These are phyloP conservation scores for Stegastes partitus DNA, from an alignment of 2,113 vertebrate species.

Conservation along the genomic window DNA sequence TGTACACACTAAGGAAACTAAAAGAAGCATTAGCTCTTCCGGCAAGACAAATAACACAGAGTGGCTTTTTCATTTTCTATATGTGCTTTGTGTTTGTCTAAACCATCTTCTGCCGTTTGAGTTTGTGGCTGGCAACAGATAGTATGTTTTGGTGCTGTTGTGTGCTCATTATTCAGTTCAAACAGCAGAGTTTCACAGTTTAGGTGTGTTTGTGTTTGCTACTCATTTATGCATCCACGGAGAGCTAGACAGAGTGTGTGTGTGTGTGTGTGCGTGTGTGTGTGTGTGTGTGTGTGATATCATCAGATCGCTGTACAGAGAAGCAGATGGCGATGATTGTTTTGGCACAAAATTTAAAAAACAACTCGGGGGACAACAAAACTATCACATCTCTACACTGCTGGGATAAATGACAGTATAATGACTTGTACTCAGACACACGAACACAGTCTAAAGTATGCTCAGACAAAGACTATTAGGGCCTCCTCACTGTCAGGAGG, in stretches of 20 bases:
- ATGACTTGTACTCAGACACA: slow-evolving; percentile 17
- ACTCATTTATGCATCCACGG: slow-evolving; percentile 19
- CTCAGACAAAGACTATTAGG: slow-evolving; percentile 40
- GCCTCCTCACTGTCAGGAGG: slow-evolving; percentile 26
- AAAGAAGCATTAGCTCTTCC: slow-evolving; percentile 11
- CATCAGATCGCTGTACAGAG: slow-evolving; percentile 54
- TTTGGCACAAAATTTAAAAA: slow-evolving; percentile 57
- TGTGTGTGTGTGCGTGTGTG: too few species aligned
- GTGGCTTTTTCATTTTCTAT: background rate
- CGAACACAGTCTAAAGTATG: slow-evolving; percentile 8
- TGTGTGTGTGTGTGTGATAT: slow-evolving; percentile 39
- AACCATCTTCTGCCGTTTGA: slow-evolving; percentile 12
- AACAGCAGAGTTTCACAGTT: slow-evolving; percentile 15
- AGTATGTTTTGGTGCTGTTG: background rate
- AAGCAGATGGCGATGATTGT: slow-evolving; percentile 77
- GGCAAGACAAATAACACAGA: background rate
- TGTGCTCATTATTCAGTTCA: slow-evolving; percentile 27
- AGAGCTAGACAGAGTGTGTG: slow-evolving; percentile 15
- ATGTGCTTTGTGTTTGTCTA: background rate
- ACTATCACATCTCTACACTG: slow-evolving; percentile 56
- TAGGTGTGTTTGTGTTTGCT: slow-evolving; percentile 20
- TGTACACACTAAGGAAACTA: slow-evolving; percentile 5
- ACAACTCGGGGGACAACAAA: slow-evolving; percentile 45
- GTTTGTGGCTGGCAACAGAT: slow-evolving; percentile 9
- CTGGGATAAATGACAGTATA: slow-evolving; percentile 56